Conservation (phyloP, 2,888 invertebrate genomes). For the Leucozona laternaria region DNA sequence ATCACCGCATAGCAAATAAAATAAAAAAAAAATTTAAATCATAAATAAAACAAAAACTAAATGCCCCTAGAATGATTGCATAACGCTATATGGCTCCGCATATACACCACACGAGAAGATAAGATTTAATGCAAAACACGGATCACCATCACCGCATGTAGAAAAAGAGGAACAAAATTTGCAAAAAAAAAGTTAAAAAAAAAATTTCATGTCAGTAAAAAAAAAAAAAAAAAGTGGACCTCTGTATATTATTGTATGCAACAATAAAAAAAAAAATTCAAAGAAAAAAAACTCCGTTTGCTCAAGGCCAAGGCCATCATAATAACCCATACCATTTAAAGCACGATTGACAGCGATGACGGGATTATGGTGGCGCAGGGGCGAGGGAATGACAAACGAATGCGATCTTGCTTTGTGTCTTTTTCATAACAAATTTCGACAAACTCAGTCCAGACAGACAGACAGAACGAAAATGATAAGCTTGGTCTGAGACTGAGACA, state of each 20-base stretch:
- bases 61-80: conserved; percentile 62
- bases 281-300: conserved; percentile 75
- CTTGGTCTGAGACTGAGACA: conserved; percentile 23
- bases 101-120: conserved; percentile 42
- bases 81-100: conserved; percentile 50
- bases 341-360: conserved; percentile 45
- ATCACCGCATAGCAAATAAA: conserved; percentile 51
- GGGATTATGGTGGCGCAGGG: neutral
- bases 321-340: conserved; percentile 63
- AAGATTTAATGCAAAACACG: conserved; percentile 68
- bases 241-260: conserved; percentile 43
- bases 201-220: conserved; percentile 17
- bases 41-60: conserved; percentile 52
- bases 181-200: conserved; percentile 13
- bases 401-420: conserved; percentile 22
- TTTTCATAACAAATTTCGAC: conserved; percentile 29
- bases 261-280: conserved; percentile 46
- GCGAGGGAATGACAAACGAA: conserved; percentile 10
- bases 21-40: conserved; percentile 29
- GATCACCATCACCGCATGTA: conserved; percentile 55
- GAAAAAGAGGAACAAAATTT: conserved; percentile 46
- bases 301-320: conserved; percentile 80
- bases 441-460: neutral
- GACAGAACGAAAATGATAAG: conserved; percentile 34
- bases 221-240: conserved; percentile 22